phyloP scores from a whole-genome alignment of 2,888 invertebrate species.

The Cerastis rubricosa region DNA sequence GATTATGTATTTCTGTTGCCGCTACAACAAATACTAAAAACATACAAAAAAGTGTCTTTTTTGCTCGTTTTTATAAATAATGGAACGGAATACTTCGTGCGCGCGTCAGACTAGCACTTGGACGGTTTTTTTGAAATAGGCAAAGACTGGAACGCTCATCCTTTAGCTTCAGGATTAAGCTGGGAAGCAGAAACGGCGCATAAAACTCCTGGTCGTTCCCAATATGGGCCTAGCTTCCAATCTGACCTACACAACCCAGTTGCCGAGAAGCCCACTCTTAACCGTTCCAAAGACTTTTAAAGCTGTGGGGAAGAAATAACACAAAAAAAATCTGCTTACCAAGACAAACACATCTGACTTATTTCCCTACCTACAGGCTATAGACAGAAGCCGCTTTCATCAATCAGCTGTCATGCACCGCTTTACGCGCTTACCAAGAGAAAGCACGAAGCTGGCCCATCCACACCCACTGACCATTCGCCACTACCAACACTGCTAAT shows the following conservation, averaged over 20 bases:
- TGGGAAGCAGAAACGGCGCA: not conserved
- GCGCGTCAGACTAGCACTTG: too few relatives aligned
- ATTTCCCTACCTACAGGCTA: not conserved
- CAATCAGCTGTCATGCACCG: conserved; percentile 23
- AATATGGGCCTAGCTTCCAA: not conserved
- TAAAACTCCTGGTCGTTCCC: not conserved
- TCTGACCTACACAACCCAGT: not conserved
- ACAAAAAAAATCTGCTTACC: not conserved
- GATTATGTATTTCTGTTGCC: too few relatives aligned
- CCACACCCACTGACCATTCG: not conserved
- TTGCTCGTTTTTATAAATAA: too few relatives aligned
- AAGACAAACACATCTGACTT: not conserved
- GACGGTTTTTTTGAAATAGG: too few relatives aligned
- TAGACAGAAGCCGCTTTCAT: not conserved
- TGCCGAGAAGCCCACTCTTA: not conserved
- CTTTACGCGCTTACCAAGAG: conserved; percentile 37
- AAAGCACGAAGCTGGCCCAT: conserved; percentile 45
- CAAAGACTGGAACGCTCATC: not conserved
- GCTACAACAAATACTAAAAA: too few relatives aligned
- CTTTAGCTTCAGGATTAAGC: not conserved
- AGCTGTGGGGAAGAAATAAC: not conserved
- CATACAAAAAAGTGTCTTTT: too few relatives aligned
- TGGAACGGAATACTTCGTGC: too few relatives aligned
- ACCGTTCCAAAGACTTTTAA: not conserved
- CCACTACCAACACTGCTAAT: conserved; percentile 31